Evolutionary conservation across 2,888 invertebrate species (phyloP).

Genomic region (Drosophila kokeensis): DNA sequence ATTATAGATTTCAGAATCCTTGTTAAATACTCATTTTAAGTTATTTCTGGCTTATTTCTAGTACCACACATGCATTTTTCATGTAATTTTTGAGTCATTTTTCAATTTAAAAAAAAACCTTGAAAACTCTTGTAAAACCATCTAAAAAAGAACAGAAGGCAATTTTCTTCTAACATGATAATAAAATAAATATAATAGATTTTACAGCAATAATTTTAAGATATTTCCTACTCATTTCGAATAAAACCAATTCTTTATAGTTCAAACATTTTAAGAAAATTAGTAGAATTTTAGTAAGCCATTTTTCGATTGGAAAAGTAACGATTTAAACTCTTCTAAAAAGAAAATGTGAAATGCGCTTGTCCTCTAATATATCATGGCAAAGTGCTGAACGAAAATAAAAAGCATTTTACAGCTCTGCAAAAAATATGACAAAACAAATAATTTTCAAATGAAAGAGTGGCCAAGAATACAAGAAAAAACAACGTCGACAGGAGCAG

Average conservation of each 20-base stretch:
- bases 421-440: constrained; percentile 47
- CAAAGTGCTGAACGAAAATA: background rate
- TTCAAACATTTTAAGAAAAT: background rate
- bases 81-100: rapidly evolving
- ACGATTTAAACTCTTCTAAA: background rate
- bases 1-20: background rate
- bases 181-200: background rate
- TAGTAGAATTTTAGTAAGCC: background rate
- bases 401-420: constrained; percentile 5
- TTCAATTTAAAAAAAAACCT: background rate
- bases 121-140: background rate
- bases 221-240: background rate
- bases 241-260: background rate
- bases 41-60: background rate
- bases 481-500: constrained; percentile 15
- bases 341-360: background rate
- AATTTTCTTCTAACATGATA: background rate
- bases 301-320: background rate
- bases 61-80: background rate
- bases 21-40: background rate
- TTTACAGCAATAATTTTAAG: background rate
- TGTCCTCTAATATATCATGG: constrained; percentile 14
- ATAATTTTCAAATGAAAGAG: constrained; percentile 25
- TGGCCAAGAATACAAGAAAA: background rate
- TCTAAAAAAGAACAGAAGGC: background rate